phyloP scores from a whole-genome alignment of 2,113 vertebrate species.

The Oryzias curvinotus region DNA sequence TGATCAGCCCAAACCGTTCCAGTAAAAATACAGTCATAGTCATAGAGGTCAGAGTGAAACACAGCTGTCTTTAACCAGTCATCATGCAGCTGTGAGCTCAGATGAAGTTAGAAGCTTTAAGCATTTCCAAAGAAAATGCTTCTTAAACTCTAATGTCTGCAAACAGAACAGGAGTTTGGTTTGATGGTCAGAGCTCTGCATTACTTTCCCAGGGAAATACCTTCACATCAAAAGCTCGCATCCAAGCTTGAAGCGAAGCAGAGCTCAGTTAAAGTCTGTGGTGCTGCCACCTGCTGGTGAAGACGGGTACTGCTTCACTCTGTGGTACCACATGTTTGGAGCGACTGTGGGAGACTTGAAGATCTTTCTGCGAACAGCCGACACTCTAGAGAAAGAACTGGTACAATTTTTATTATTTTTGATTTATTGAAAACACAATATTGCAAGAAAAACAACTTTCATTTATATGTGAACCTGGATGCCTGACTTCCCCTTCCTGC shows the following conservation, averaged over 20 bases:
- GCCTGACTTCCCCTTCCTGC: slow-evolving; percentile 46
- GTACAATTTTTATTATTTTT: slow-evolving; percentile 41
- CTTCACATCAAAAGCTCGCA: slow-evolving; percentile 69
- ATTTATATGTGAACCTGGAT: slow-evolving; percentile 7
- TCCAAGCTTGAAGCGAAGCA: slow-evolving; percentile 34
- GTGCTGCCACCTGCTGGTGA: slow-evolving; percentile 69
- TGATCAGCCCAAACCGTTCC: too few species aligned
- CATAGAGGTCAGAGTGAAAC: too few species aligned
- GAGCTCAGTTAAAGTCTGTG: slow-evolving; percentile 71
- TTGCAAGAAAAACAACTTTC: neutral
- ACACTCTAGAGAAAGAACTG: slow-evolving; percentile 47
- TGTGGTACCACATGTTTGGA: slow-evolving; percentile 80
- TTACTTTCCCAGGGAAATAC: slow-evolving; percentile 69
- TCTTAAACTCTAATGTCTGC: neutral
- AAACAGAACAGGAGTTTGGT: too few species aligned
- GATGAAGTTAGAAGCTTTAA: too few species aligned
- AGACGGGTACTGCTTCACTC: slow-evolving; percentile 72
- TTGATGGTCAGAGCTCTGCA: neutral
- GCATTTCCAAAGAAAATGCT: neutral
- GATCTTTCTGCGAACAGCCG: slow-evolving; percentile 58
- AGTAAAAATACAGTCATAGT: too few species aligned
- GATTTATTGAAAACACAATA: neutral
- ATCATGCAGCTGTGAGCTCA: too few species aligned
- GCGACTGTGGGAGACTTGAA: slow-evolving; percentile 69
- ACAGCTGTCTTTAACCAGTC: too few species aligned